Evolutionary conservation across 2,888 invertebrate genomes (phyloP).

Genomic region (Chloroclysta siterata): DNA sequence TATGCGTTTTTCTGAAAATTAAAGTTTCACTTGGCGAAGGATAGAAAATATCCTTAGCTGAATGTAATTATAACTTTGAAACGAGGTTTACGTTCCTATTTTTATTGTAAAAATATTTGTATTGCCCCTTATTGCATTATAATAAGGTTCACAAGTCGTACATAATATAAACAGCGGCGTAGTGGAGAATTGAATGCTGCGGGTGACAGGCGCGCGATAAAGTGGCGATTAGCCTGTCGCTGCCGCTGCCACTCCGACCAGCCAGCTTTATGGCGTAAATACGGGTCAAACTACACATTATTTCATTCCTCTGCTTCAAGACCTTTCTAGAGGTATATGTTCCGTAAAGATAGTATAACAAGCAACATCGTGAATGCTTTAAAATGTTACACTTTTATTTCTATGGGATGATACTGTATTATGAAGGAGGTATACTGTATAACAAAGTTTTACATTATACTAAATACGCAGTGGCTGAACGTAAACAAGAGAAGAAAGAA

Average conservation of each 20-base stretch:
- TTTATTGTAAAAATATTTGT: conserved; percentile 2
- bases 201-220: conserved; percentile 68
- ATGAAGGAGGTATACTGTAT: too few relatives aligned
- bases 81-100: neutral
- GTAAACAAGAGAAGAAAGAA: neutral
- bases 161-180: conserved; percentile 35
- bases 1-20: neutral
- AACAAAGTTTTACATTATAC: too few relatives aligned
- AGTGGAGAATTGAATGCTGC: conserved; percentile 54
- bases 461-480: too few relatives aligned
- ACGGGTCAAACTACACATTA: conserved; percentile 24
- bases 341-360: too few relatives aligned
- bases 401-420: too few relatives aligned
- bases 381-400: too few relatives aligned
- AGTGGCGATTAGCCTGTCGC: conserved; percentile 76
- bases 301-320: neutral
- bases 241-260: conserved; percentile 55
- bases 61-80: neutral
- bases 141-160: conserved; percentile 33
- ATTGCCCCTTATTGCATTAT: conserved; percentile 25
- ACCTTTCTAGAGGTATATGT: neutral
- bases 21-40: neutral
- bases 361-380: too few relatives aligned
- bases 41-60: neutral
- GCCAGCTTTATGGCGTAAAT: conserved; percentile 40